Evolutionary conservation across 2,888 invertebrate species (phyloP), one percentile per base, ranked within the genome.

Genomic region (Steinernema hermaphroditum): DNA sequence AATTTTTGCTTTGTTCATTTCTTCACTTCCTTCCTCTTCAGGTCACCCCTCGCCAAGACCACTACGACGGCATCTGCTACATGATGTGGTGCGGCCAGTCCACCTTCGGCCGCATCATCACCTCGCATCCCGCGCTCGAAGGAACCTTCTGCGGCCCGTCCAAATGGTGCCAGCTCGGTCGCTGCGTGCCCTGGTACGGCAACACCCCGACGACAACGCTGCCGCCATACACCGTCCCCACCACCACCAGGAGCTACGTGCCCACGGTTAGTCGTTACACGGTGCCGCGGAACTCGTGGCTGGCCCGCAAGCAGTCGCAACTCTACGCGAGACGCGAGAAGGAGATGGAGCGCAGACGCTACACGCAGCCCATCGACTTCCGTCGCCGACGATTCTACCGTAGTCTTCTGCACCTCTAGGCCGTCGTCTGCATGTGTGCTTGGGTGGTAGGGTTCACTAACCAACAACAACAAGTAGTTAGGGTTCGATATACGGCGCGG

Each of bases 21-120:
- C 37, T 37, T 12, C 37, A 37, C 37, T 37, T 37, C 37, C n/a
- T n/a, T n/a, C n/a, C n/a, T 74, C 77, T 80, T 16, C 76, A 85
- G 82, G 81, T 86, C 34, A 81, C 82, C 44, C 86, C 86, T 22
- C 77, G 83, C 16, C 81, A 80, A 70, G 86, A 85, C 74, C 79
- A 83, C 50, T 82, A 83, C 74, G 86, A 86, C 75, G 84, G 81
- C n/a, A 81, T 85, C 74, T 87, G 86, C 76, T 80, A 84, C 76
- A 87, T 86, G 87, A 86, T 86, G 85, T 87, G 86, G 85, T 86
- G 86, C 78, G 85, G 86, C 27, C 82, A 82, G 75, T 78, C 79
- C 19, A 74, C 76, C 12, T 86, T 80, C 68, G 86, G 86, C 43
- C 76, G 86, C 71, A 84, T 86, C 73, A 83, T 86, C 75, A 86